Base-by-base conservation (phyloP, 2,888 invertebrate species). In the Stomorhina lunata region DNA sequence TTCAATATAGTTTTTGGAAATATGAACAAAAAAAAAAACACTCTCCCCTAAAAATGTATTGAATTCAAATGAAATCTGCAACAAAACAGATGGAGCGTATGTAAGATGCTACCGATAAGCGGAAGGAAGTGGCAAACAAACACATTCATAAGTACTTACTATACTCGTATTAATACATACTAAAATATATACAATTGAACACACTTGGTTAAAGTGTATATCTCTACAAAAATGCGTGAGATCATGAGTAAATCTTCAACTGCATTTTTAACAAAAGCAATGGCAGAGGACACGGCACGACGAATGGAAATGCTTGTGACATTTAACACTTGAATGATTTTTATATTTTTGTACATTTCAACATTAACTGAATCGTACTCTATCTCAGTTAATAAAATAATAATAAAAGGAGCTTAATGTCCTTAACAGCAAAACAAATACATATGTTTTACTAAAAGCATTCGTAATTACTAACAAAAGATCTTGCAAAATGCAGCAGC, bases 371-470 rank as follows among this genome's bases (percentile, higher is more conserved):
- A 17, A 10, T 4, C 61, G 32, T 20, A 48, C 10, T 17, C 22
- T 45, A 17, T 7, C 59, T 2, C 65, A 34, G 2, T 55, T 25
- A 75, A 34, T 25, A 34, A 32, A 34, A 55, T 45, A 32, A 55
- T 32, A 17, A 37, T 25, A 63, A 37, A 48, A 53, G 40, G 3
- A 37, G 32, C 43, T 37, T 76, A 65, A 66, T 48, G 50, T 71
- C 27, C 43, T 72, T 12, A 81, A 77, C 17, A 68, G 53, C 55
- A 72, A 72, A 81, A 72, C 59, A 81, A 81, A 81, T n/a, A n/a
- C n/a, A n/a, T 77, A 77, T 68, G 76, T 72, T 75, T 68, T 29
- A 7, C 55, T 80, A 57, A 75, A 75, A 80, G 75, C 76, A 76
- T 65, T 76, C 20, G 10, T 50, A 50, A 59, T 32, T 53, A 27